A percentile compares a stretch with the other conserved stretches of the same genome.
Evolutionary conservation across 2,888 invertebrate species (phyloP).

Genomic region (Eupithecia abbreviata): DNA sequence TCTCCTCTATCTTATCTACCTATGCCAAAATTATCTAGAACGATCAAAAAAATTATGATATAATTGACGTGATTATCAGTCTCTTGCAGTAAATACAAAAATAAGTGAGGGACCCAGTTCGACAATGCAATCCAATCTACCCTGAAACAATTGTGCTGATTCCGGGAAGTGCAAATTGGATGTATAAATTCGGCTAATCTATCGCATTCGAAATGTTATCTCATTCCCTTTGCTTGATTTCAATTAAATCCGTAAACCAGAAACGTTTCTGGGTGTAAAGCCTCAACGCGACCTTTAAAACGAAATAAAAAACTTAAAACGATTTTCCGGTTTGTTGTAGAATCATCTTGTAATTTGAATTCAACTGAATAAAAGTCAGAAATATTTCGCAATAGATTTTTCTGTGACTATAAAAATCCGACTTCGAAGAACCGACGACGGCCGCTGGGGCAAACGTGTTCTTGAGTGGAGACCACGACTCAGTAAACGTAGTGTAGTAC

Average conservation of each 20-base stretch:
- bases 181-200: constrained; percentile 27
- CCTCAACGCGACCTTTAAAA: neutral
- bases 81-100: neutral
- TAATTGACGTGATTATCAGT: neutral
- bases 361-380: too few species aligned
- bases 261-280: neutral
- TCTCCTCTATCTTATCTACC: too few species aligned
- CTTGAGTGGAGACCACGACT: too few species aligned
- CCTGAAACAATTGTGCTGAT: constrained; percentile 1
- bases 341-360: neutral
- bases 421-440: too few species aligned
- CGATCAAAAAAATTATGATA: neutral
- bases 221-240: constrained; percentile 2
- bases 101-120: neutral
- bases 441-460: too few species aligned
- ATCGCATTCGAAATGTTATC: constrained; percentile 12
- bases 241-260: neutral
- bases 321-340: neutral
- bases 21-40: neutral
- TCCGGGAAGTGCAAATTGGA: constrained; percentile 39
- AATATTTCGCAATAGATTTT: neutral
- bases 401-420: neutral
- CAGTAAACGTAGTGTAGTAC: too few species aligned
- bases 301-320: neutral
- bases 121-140: constrained; percentile 2